phyloP scores from a whole-genome alignment of 2,797 vertebrate genomes.

The Triplophysa bombifrons region DNA sequence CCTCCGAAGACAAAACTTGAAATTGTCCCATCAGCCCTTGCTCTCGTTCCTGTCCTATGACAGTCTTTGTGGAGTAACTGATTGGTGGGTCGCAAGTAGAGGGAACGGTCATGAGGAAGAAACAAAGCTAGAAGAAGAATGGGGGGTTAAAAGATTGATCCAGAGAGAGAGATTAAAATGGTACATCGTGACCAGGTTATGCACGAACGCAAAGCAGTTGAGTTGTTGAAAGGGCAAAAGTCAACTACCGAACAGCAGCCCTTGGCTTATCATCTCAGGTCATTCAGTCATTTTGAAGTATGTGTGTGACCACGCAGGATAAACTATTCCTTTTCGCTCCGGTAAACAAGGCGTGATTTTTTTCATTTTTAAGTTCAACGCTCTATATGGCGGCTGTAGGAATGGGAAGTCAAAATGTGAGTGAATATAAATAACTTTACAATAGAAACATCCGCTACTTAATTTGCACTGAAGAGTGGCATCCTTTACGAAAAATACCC shows the following conservation, averaged over 20 bases:
- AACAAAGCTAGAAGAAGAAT: constrained; percentile 17
- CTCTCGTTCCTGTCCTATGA: constrained; percentile 46
- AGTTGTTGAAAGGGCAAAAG: constrained; percentile 3
- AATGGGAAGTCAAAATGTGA: too few relatives aligned
- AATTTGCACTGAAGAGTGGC: too few relatives aligned
- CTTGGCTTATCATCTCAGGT: constrained; percentile 50
- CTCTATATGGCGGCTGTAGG: too few relatives aligned
- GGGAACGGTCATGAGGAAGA: constrained; percentile 18
- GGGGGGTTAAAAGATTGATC: neutral
- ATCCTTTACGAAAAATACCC: too few relatives aligned
- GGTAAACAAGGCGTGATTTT: neutral
- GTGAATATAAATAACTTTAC: too few relatives aligned
- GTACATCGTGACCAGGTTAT: constrained; percentile 16
- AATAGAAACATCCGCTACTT: too few relatives aligned
- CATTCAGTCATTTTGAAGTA: constrained; percentile 8
- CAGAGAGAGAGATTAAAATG: neutral
- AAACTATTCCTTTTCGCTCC: neutral
- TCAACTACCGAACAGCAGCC: constrained; percentile 33
- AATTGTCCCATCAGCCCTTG: constrained; percentile 44
- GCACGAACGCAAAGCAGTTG: neutral
- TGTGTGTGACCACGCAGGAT: neutral
- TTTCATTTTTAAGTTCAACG: too few relatives aligned
- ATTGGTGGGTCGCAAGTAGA: constrained; percentile 23
- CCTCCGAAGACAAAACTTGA: neutral
- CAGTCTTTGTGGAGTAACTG: constrained; percentile 49